Evolutionary conservation across 2,797 vertebrate genomes (phyloP).

Genomic region (Sylvia borin): DNA sequence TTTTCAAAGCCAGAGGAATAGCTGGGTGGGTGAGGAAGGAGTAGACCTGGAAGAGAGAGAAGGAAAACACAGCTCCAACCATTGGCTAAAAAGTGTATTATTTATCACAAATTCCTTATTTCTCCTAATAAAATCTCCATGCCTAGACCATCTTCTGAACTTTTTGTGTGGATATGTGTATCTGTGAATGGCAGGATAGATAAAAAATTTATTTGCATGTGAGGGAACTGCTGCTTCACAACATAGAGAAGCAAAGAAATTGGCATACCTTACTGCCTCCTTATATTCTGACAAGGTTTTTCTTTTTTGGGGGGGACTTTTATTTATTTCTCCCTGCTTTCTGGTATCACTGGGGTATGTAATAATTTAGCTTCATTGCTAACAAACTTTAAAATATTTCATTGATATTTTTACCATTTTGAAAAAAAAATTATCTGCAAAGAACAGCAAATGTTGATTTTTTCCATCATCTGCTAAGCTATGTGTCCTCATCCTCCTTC

Average conservation of each 20-base stretch:
- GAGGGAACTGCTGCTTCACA: background rate
- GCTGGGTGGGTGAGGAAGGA: background rate
- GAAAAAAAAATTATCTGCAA: background rate
- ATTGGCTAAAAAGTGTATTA: background rate
- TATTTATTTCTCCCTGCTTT: background rate
- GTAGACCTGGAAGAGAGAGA: background rate
- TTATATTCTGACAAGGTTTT: background rate
- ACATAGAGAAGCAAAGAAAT: background rate
- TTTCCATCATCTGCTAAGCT: background rate
- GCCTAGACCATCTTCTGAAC: background rate
- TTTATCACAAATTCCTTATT: background rate
- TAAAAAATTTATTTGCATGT: background rate
- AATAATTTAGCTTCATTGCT: background rate
- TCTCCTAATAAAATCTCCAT: background rate
- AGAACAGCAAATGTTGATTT: background rate
- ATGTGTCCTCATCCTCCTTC: background rate
- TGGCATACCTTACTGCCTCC: background rate
- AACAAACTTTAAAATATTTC: background rate
- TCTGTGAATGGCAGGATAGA: background rate
- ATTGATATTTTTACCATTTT: background rate
- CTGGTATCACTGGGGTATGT: background rate
- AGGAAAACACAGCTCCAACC: background rate
- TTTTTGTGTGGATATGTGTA: background rate
- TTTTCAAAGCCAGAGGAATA: background rate
- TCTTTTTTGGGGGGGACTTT: fast-evolving